Evolutionary conservation across 1,140 invertebrate genomes (phyloP).

Genomic region (Drosophila burlai): DNA sequence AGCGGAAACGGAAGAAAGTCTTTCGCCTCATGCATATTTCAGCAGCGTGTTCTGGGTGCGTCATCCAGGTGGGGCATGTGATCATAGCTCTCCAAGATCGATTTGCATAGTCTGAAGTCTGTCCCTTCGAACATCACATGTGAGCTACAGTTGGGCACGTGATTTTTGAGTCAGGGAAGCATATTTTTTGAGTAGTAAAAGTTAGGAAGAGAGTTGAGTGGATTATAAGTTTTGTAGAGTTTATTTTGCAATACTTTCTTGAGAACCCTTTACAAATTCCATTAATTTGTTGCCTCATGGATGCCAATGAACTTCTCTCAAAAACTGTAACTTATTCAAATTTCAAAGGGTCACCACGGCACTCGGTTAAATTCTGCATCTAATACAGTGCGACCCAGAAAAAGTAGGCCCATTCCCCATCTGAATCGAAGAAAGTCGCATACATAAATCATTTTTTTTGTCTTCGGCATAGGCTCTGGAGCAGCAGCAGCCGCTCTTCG

Average conservation of each 20-base stretch:
- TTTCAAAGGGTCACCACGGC: conserved; percentile 29
- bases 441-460: conserved; percentile 71
- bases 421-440: conserved; percentile 67
- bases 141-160: conserved; percentile 53
- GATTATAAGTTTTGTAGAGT: no score
- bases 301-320: conserved; percentile 25
- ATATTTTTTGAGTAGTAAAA: no score
- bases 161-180: conserved; percentile 33
- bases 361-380: conserved; percentile 38
- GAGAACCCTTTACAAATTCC: no score
- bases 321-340: conserved; percentile 8
- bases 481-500: conserved; percentile 8
- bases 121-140: conserved; percentile 28
- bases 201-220: no score
- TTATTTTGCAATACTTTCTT: neutral
- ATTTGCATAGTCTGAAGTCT: conserved; percentile 62
- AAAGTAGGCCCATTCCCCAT: conserved; percentile 49
- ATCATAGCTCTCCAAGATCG: conserved; percentile 12
- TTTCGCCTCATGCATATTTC: conserved; percentile 75
- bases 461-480: conserved; percentile 53
- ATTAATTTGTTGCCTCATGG: neutral
- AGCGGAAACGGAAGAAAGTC: conserved; percentile 79
- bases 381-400: conserved; percentile 31
- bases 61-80: conserved; percentile 19
- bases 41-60: conserved; percentile 37